Evolutionary conservation across 1,140 invertebrate genomes (phyloP), one percentile per base, ranked within the genome.

Genomic region (Helicoverpa zea): DNA sequence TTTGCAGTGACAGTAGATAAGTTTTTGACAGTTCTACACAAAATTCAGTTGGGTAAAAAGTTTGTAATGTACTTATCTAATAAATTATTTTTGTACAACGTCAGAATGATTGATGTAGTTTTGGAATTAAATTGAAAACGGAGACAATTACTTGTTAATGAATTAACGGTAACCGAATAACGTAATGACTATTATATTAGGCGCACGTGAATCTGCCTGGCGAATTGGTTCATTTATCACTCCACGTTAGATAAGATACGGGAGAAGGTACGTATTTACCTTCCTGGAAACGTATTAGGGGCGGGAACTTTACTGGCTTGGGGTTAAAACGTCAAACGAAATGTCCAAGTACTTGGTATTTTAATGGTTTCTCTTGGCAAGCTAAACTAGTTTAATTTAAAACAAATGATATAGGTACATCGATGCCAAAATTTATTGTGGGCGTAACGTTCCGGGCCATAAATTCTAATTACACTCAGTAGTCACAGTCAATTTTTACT

Each of bases 191-290:
- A 58, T 74, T 58, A 74, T 74, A 73, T 73, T 56, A 73, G 52
- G 54, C 30, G 72, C 59, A 74, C 52, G 72, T 74, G 72, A 74
- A 74, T 74, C 14, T 35, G 54, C 29, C 11, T 16, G 54, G 52
- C 11, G 56, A 74, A 74, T 74, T 59, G 72, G 52, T 74, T 74
- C 72, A 74, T 74, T 74, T 43, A 74, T 74, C 72, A 74, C 72
- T 74, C 29, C 35, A 30, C 14, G 30, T 54, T 12, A 58, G 72
- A 58, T 74, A 74, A 59, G 72, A 74, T 47, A 74, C 35, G 72
- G 23, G 23, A 58, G 52, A 23, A 10, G 56, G 52, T 35, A 58
- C 56, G 35, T 43, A 70, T 70, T 52, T 70, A 52, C 72, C 29
- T 74, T 59, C 54, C n/a, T 12, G 18, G 10, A 16, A 74, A 74